phyloP scores from a whole-genome alignment of 2,113 vertebrate species.

The Corynorhinus townsendii region DNA sequence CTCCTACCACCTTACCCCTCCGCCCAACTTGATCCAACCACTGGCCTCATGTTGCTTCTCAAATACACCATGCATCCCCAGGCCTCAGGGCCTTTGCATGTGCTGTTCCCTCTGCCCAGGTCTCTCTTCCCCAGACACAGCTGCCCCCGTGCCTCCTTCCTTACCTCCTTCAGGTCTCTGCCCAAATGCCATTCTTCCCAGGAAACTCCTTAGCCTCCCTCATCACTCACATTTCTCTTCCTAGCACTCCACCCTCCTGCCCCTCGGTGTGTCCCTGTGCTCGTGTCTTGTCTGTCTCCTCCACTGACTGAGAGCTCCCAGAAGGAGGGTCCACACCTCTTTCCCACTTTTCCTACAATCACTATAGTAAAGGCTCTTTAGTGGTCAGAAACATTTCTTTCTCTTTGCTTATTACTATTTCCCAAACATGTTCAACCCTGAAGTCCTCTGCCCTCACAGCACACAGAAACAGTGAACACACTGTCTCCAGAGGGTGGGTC shows the following conservation, averaged over 20 bases:
- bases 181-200: background rate
- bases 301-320: background rate
- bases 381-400: background rate
- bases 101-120: background rate
- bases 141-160: background rate
- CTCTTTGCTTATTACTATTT: background rate
- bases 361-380: background rate
- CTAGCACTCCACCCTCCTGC: background rate
- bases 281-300: background rate
- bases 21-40: background rate
- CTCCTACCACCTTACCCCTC: background rate
- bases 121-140: background rate
- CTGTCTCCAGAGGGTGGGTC: background rate
- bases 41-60: background rate
- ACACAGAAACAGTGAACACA: background rate
- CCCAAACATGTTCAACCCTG: background rate
- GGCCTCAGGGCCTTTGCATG: background rate
- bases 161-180: background rate
- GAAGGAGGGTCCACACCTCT: background rate
- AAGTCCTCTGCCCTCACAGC: background rate
- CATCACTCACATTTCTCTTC: background rate
- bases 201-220: background rate
- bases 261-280: background rate
- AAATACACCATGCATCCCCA: background rate
- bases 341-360: background rate